phyloP scores from a whole-genome alignment of 2,797 vertebrate species.

The Poecilia velifera region DNA sequence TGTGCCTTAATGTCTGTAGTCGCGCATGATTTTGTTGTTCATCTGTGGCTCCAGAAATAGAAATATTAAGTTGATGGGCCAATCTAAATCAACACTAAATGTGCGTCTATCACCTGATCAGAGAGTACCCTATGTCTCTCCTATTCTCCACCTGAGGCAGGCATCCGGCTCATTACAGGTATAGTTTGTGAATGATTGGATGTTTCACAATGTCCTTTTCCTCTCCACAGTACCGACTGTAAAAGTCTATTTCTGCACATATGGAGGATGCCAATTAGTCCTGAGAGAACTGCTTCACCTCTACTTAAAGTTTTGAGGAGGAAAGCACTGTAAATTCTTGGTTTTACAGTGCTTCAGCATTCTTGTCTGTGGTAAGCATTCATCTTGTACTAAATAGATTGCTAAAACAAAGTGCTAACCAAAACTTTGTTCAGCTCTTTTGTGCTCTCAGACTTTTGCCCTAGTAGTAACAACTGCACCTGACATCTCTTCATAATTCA shows the following conservation, averaged over 20 bases:
- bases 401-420: background rate
- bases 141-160: background rate
- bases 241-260: background rate
- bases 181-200: background rate
- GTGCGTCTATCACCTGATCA: background rate
- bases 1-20: background rate
- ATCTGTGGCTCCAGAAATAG: background rate
- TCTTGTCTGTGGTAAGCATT: background rate
- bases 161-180: background rate
- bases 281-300: background rate
- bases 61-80: background rate
- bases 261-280: background rate
- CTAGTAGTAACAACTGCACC: constrained; percentile 20
- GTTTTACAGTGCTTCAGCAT: background rate
- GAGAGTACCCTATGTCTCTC: background rate
- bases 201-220: background rate
- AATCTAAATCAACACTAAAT: background rate
- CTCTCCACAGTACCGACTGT: background rate
- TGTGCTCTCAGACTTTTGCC: constrained; percentile 5
- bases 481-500: constrained; percentile 47
- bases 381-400: background rate
- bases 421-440: constrained; percentile 16
- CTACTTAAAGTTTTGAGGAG: background rate
- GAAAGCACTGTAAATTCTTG: background rate
- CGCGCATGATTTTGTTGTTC: background rate